Evolutionary conservation across 64 coral and sea anemone species (phyloP).

Genomic region (Actinia tenebrosa): DNA sequence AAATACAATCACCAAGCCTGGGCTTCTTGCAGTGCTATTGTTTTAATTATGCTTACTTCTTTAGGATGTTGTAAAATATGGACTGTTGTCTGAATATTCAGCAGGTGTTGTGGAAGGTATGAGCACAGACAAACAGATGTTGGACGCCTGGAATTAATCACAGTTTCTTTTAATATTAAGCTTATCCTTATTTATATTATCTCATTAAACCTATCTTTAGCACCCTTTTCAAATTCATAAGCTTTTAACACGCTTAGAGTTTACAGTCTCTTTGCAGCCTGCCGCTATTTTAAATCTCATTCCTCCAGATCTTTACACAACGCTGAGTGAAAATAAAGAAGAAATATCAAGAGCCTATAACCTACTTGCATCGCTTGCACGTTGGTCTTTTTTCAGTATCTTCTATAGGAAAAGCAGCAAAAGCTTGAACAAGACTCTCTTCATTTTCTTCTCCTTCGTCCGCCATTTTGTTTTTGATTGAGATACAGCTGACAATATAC

Average conservation of each 20-base stretch:
- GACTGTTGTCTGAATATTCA: constrained; percentile 69
- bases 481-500: constrained; percentile 37
- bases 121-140: constrained; percentile 77
- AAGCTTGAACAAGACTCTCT: constrained; percentile 50
- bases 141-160: constrained; percentile 61
- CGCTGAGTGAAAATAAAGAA: neutral
- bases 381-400: constrained; percentile 56
- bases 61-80: constrained; percentile 92
- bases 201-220: too few species aligned
- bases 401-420: constrained; percentile 53
- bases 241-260: too few species aligned
- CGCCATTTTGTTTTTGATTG: constrained; percentile 46
- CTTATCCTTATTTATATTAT: too few species aligned
- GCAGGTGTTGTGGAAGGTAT: constrained; percentile 44
- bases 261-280: too few species aligned
- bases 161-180: too few species aligned
- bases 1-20: too few species aligned
- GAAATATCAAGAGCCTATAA: neutral
- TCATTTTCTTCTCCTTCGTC: constrained; percentile 6
- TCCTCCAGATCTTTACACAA: neutral
- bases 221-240: too few species aligned
- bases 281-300: too few species aligned
- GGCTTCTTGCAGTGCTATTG: neutral
- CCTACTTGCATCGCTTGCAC: constrained; percentile 83
- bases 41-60: constrained; percentile 50